Evolutionary conservation across 2,113 vertebrate species (phyloP).

Genomic region (Octodon degus): DNA sequence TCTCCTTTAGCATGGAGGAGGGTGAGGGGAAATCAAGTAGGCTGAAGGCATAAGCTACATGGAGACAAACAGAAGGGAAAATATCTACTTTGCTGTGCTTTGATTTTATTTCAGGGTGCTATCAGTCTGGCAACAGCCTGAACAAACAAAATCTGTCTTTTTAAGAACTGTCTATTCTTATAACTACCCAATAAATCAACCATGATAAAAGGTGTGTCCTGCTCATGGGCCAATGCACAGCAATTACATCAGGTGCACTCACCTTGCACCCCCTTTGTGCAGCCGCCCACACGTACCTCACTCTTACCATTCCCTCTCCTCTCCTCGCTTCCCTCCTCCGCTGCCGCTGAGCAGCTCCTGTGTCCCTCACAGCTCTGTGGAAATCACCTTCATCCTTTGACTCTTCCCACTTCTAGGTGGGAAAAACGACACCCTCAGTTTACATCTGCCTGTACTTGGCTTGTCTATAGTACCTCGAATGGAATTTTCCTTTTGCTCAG

Average conservation of each 20-base stretch:
- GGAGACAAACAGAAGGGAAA: not conserved
- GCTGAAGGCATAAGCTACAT: not conserved
- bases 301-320: not conserved
- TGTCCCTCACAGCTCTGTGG: not conserved
- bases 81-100: not conserved
- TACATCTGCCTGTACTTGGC: not conserved
- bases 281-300: not conserved
- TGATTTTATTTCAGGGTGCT: constrained; percentile 40
- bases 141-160: constrained; percentile 66
- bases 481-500: not conserved
- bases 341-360: not conserved
- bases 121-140: not conserved
- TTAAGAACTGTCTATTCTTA: constrained; percentile 39
- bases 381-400: not conserved
- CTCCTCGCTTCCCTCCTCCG: not conserved
- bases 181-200: constrained; percentile 62
- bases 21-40: not conserved
- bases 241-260: not conserved
- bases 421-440: not conserved
- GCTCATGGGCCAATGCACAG: not conserved
- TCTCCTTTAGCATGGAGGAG: not conserved
- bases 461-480: not conserved
- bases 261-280: not conserved
- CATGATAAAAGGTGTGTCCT: constrained; percentile 29
- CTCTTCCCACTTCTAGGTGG: not conserved